Evolutionary conservation across 1,140 invertebrate genomes (phyloP).

Genomic region (Drosophila tsacasi): DNA sequence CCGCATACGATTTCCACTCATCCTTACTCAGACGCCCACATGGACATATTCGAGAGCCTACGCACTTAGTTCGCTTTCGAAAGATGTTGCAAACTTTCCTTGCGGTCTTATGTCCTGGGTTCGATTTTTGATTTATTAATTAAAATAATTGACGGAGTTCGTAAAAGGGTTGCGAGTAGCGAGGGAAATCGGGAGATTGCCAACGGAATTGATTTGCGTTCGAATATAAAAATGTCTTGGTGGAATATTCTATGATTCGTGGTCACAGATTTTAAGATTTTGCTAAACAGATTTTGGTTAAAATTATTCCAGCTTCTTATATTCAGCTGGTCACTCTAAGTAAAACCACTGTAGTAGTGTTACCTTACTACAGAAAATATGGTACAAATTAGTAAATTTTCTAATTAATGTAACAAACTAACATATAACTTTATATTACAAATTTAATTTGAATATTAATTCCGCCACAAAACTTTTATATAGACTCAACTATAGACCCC

Average conservation of each 20-base stretch:
- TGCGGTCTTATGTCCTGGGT: constrained; percentile 28
- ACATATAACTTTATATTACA: neutral
- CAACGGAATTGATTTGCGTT: constrained; percentile 10
- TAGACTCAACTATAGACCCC: too few relatives aligned
- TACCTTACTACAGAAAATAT: neutral
- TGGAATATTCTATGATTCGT: constrained; percentile 3
- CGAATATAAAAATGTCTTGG: neutral
- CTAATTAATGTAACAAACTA: neutral
- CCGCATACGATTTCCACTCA: constrained; percentile 42
- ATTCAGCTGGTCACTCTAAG: neutral
- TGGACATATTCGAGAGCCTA: constrained; percentile 8
- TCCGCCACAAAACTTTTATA: neutral
- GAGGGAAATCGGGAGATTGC: neutral
- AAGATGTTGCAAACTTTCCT: constrained; percentile 35
- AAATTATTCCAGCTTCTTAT: neutral
- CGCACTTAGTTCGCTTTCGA: constrained; percentile 23
- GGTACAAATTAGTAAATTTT: neutral
- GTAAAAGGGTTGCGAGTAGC: neutral
- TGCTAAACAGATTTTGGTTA: constrained; percentile 2
- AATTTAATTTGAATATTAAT: neutral
- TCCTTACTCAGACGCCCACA: constrained; percentile 9
- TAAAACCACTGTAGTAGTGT: neutral
- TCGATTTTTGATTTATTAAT: constrained; percentile 62
- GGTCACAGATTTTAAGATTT: neutral
- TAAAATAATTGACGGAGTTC: constrained; percentile 35